Percentiles rank a stretch among this genome's conserved stretches.
phyloP scores from a whole-genome alignment of 2,113 vertebrate species.

The Anguilla japonica region DNA sequence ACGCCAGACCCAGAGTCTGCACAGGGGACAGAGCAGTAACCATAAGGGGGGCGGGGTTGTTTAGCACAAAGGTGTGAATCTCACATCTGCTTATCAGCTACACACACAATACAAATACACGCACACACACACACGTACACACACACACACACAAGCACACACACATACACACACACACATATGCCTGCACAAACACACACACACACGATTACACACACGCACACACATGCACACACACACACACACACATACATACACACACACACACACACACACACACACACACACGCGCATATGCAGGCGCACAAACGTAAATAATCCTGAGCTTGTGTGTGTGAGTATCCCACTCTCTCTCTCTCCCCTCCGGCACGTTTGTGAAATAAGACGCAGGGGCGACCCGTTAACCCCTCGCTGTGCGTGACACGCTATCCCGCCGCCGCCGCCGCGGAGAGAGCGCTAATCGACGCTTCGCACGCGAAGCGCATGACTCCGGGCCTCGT shows the following conservation, averaged over 20 bases:
- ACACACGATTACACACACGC: too few relatives aligned
- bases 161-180: too few relatives aligned
- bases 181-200: too few relatives aligned
- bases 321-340: neutral
- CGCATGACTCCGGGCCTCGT: neutral
- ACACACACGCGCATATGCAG: too few relatives aligned
- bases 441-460: neutral
- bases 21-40: slow-evolving; percentile 14
- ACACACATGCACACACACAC: too few relatives aligned
- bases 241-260: too few relatives aligned
- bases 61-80: slow-evolving; percentile 34
- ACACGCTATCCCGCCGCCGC: neutral
- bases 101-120: too few relatives aligned
- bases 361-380: neutral
- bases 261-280: too few relatives aligned
- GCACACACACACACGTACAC: too few relatives aligned
- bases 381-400: neutral
- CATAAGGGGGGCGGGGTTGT: neutral
- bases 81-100: slow-evolving; percentile 33
- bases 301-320: neutral
- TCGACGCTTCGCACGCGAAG: neutral
- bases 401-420: neutral
- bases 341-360: neutral
- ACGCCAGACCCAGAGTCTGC: slow-evolving; percentile 4
- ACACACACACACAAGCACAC: too few relatives aligned